Conservation (phyloP, 2,888 invertebrate genomes). For the Meteorus colon region DNA sequence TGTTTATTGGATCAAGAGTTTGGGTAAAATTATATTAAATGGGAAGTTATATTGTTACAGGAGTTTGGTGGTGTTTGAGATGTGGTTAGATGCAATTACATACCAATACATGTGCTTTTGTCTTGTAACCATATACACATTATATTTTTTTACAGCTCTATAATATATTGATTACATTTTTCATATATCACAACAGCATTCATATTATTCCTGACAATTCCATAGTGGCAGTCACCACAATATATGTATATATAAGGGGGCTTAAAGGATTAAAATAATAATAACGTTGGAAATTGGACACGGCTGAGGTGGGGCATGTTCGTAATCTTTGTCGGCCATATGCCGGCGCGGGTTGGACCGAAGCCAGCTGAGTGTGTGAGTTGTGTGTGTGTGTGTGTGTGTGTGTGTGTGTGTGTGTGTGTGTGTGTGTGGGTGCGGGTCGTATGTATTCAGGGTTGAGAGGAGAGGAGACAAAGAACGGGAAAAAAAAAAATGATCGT, state of each 20-base stretch:
- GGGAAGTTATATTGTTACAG: not conserved
- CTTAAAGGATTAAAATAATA: constrained; percentile 68
- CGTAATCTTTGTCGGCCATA: constrained; percentile 69
- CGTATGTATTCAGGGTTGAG: constrained; percentile 6
- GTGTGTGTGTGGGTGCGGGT: constrained; percentile 14
- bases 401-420: constrained; percentile 15
- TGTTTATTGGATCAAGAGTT: not conserved
- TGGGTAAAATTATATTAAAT: not conserved
- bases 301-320: constrained; percentile 61
- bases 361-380: constrained; percentile 61
- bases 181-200: not conserved
- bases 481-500: constrained; percentile 60
- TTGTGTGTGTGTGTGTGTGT: constrained; percentile 9
- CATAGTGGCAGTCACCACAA: constrained; percentile 36
- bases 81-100: not conserved
- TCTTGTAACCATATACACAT: not conserved
- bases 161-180: not conserved
- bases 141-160: constrained; percentile 11
- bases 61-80: not conserved
- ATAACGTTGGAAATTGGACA: constrained; percentile 69
- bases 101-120: constrained; percentile 6
- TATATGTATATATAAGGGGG: constrained; percentile 49
- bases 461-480: constrained; percentile 22
- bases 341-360: constrained; percentile 64
- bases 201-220: constrained; percentile 38